Evolutionary conservation across 1,140 invertebrate genomes (phyloP).

Genomic region (Melitaea cinxia): DNA sequence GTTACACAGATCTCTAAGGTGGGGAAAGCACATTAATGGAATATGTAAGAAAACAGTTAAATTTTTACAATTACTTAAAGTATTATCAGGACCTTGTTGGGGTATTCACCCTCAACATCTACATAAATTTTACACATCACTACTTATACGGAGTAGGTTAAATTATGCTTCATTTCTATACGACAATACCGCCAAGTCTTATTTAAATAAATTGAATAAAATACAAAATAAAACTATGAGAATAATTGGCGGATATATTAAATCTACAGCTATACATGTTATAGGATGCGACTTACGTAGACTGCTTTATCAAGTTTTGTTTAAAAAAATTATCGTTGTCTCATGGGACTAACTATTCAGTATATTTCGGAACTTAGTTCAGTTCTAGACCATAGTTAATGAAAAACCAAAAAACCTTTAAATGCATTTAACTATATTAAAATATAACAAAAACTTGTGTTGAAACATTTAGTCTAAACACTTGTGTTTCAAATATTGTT

Average conservation of each 20-base stretch:
- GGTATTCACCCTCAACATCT: slow-evolving; percentile 17
- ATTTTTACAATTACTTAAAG: slow-evolving; percentile 3
- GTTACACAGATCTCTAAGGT: no score
- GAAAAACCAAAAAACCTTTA: slow-evolving; percentile 8
- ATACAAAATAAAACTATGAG: neutral
- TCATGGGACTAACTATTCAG: neutral
- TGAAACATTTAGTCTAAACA: slow-evolving; percentile 6
- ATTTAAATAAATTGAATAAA: slow-evolving; percentile 7
- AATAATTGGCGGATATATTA: neutral
- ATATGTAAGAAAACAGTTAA: no score
- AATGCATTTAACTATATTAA: neutral
- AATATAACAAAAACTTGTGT: neutral
- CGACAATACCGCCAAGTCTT: neutral
- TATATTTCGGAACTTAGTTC: neutral
- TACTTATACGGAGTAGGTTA: slow-evolving; percentile 8
- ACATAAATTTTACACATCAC: slow-evolving; percentile 1
- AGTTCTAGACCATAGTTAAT: neutral
- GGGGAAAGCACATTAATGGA: no score
- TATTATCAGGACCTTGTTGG: neutral
- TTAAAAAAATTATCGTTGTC: neutral
- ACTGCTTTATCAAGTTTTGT: neutral
- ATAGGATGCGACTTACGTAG: neutral
- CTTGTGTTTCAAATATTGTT: slow-evolving; percentile 4
- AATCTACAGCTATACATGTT: neutral
- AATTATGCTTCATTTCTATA: slow-evolving; percentile 8